These are phyloP conservation scores for Tragelaphus oryx DNA, from an alignment of 2,797 vertebrate species.

Conservation along the genomic window DNA sequence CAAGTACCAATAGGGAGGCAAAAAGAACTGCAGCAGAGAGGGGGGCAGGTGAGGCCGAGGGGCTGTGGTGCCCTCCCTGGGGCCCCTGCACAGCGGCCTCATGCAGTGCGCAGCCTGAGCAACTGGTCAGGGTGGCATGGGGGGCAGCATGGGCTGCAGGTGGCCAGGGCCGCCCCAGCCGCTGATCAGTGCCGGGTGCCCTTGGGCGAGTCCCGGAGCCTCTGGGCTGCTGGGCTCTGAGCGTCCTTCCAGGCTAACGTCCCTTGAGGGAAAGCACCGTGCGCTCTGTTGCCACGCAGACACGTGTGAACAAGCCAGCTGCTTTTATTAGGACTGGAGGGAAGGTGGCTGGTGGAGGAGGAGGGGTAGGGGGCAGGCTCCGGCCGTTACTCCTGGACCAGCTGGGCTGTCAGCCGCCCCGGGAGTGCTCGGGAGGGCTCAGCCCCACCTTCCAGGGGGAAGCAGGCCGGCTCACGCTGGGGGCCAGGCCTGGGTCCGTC, in stretches of 20 bases:
- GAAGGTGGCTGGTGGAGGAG: accelerated
- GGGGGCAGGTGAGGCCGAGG: accelerated
- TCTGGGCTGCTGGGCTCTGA: neutral
- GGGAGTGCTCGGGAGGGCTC: neutral
- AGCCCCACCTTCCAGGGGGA: neutral
- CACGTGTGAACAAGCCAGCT: neutral
- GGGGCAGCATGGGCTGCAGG: accelerated
- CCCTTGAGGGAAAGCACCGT: no score
- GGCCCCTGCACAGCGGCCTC: accelerated
- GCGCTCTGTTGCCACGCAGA: neutral
- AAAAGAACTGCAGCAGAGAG: neutral
- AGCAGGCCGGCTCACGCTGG: conserved; percentile 11
- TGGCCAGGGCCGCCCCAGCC: neutral
- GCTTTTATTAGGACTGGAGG: conserved; percentile 61
- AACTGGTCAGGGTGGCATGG: accelerated
- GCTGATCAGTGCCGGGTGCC: no score
- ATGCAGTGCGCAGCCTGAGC: neutral
- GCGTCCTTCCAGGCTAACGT: accelerated
- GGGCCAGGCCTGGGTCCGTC: neutral
- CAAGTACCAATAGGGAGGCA: neutral
- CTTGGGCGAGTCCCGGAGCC: neutral
- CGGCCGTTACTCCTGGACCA: neutral
- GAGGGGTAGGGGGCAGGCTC: neutral
- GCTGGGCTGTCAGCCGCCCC: neutral
- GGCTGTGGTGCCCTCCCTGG: neutral